A percentile compares a stretch with the other conserved stretches of the same genome.
Evolutionary conservation across 1,140 invertebrate genomes (phyloP).

Genomic region (Philopotamus ludificatus): DNA sequence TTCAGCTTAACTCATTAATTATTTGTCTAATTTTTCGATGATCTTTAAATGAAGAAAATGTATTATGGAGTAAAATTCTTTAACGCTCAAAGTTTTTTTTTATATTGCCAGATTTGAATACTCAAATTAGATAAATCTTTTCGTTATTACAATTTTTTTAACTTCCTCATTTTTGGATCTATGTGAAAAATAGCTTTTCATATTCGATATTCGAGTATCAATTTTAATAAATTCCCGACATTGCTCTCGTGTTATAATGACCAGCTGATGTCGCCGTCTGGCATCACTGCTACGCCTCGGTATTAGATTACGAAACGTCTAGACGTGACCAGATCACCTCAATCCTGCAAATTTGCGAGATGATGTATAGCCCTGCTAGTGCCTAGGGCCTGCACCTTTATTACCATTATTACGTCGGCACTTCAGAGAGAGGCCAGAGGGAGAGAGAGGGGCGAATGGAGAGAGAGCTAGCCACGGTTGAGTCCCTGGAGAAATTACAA

Average conservation of each 20-base stretch:
- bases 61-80: too few species aligned
- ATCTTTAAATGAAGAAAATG: too few species aligned
- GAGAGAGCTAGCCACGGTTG: conserved; percentile 13
- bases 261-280: not conserved
- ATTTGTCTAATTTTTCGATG: too few species aligned
- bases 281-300: not conserved
- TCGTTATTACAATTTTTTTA: too few species aligned
- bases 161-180: too few species aligned
- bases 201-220: not conserved
- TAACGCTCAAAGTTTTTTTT: too few species aligned
- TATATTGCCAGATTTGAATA: too few species aligned
- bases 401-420: conserved; percentile 38
- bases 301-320: conserved; percentile 17
- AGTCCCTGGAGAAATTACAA: conserved; percentile 37
- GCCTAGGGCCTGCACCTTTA: conserved; percentile 21
- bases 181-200: not conserved
- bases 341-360: conserved; percentile 8
- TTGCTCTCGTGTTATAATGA: not conserved
- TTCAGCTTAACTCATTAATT: too few species aligned
- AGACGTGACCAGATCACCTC: conserved; percentile 3
- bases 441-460: conserved; percentile 7
- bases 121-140: too few species aligned
- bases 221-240: not conserved
- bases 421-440: too few species aligned
- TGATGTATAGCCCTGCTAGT: conserved; percentile 16